These are phyloP conservation scores for Mycalesis mineus DNA, from an alignment of 2,888 invertebrate species.

Conservation along the genomic window DNA sequence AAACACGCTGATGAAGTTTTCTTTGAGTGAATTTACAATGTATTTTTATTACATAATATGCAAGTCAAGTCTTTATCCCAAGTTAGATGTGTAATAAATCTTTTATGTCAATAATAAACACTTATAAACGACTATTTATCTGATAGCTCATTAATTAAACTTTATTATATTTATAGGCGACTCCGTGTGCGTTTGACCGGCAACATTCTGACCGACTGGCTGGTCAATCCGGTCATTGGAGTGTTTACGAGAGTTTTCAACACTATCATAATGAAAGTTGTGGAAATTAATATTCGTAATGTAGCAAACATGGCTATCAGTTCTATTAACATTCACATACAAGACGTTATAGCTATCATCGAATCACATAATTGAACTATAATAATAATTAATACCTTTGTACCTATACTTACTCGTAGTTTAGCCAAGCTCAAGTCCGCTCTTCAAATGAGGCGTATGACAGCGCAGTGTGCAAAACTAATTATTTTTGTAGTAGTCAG, in stretches of 20 bases:
- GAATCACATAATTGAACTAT: slow-evolving; percentile 49
- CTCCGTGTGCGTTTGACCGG: slow-evolving; percentile 69
- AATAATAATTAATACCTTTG: too few species aligned
- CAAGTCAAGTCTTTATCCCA: too few species aligned
- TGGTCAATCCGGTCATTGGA: slow-evolving; percentile 64
- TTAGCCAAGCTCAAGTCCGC: too few species aligned
- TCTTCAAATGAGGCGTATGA: too few species aligned
- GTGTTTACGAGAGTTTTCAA: slow-evolving; percentile 69
- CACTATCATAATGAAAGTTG: slow-evolving; percentile 60
- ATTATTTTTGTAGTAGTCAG: too few species aligned
- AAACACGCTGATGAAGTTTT: too few species aligned
- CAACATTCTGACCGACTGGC: slow-evolving; percentile 69
- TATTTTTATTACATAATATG: too few species aligned
- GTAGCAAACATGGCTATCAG: slow-evolving; percentile 50
- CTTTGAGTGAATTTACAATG: too few species aligned
- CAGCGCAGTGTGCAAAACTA: too few species aligned
- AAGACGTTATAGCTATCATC: slow-evolving; percentile 41
- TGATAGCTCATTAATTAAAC: not conserved
- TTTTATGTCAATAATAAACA: not conserved
- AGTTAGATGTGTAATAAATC: not conserved
- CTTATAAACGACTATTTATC: not conserved
- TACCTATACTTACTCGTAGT: too few species aligned
- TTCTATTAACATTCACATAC: slow-evolving; percentile 55
- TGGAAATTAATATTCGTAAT: slow-evolving; percentile 54
- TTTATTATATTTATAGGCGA: slow-evolving; percentile 47